Evolutionary conservation across 2,888 invertebrate genomes (phyloP).

Genomic region (Ectemnius continuus): DNA sequence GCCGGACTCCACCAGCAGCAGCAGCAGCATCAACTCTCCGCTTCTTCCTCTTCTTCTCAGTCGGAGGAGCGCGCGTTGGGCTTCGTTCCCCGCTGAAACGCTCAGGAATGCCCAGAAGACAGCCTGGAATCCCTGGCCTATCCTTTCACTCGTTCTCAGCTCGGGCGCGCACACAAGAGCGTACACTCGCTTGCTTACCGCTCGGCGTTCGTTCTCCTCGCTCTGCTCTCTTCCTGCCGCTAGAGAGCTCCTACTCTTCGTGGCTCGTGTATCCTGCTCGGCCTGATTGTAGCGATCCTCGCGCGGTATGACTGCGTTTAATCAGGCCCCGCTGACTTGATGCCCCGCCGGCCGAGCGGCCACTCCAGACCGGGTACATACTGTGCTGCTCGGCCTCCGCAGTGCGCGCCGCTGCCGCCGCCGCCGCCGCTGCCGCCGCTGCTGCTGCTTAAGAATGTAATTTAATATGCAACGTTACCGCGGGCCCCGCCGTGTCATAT

Average conservation of each 20-base stretch:
- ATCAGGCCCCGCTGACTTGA: slow-evolving; percentile 59
- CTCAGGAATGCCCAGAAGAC: slow-evolving; percentile 42
- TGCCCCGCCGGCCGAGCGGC: slow-evolving; percentile 34
- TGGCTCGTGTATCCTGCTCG: slow-evolving; percentile 22
- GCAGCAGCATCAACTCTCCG: slow-evolving; percentile 10
- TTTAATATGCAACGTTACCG: slow-evolving; percentile 73
- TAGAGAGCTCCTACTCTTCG: slow-evolving; percentile 11
- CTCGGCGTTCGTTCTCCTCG: not conserved
- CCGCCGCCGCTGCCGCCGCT: slow-evolving; percentile 64
- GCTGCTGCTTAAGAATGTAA: slow-evolving; percentile 71
- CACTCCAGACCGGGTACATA: no score
- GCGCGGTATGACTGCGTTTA: slow-evolving; percentile 49
- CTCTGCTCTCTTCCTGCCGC: slow-evolving; percentile 22
- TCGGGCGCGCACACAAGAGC: not conserved
- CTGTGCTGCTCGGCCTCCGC: slow-evolving; percentile 40
- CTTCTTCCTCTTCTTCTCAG: slow-evolving; percentile 35
- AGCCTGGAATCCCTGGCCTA: slow-evolving; percentile 1
- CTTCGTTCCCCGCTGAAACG: slow-evolving; percentile 21
- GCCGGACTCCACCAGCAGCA: no score
- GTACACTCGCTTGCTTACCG: not conserved
- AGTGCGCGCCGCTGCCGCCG: slow-evolving; percentile 32
- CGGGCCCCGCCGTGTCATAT: slow-evolving; percentile 66
- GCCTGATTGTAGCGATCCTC: slow-evolving; percentile 38
- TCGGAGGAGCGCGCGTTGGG: slow-evolving; percentile 18
- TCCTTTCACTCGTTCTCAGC: not conserved